Evolutionary conservation across 2,113 vertebrate genomes (phyloP), one percentile per base, ranked within the genome.

Genomic region (Apus apus): DNA sequence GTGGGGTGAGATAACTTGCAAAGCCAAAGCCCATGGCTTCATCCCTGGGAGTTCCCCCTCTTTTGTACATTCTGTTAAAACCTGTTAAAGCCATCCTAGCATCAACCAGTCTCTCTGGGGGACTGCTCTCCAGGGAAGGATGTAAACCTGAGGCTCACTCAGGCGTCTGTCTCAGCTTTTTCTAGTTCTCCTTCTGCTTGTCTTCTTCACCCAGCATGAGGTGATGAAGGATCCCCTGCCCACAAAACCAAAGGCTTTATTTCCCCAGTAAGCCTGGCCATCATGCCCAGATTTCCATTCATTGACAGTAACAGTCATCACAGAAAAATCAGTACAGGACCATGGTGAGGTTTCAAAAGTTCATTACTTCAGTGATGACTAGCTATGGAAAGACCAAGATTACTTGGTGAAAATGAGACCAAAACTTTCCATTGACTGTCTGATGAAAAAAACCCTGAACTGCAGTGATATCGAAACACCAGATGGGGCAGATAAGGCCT

Each of bases 131-230:
- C 38, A n/a, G 8, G 0, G 11, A 26, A 11, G 21, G 14, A 64
- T 2, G 0, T 30, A 72, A 7, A 4, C 20, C 7, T 1, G 0
- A 66, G 77, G 9, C 6, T 53, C 29, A 13, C 6, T 34, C 32
- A 61, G 40, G 19, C 38, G 20, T 46, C 36, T 77, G 46, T 74
- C 43, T 40, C 8, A 29, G 20, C 38, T 65, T 20, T 36, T 86
- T 16, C 23, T 89, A 12, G 21, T 75, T 70, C 34, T 94, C n/a
- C 13, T 58, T 80, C 1, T 6, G 50, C 13, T 72, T 45, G 5
- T 10, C 27, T 73, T 15, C 72, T 57, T 25, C 2, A 5, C 25
- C 7, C 8, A 15, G 12, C 26, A 23, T 11, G 12, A 16, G 5
- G 6, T 7, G 13, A 19, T 7, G 3, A 58, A 76, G 32, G 8